Base-by-base conservation (phyloP, 2,888 invertebrate genomes). In the Phrixothrix hirtus region DNA sequence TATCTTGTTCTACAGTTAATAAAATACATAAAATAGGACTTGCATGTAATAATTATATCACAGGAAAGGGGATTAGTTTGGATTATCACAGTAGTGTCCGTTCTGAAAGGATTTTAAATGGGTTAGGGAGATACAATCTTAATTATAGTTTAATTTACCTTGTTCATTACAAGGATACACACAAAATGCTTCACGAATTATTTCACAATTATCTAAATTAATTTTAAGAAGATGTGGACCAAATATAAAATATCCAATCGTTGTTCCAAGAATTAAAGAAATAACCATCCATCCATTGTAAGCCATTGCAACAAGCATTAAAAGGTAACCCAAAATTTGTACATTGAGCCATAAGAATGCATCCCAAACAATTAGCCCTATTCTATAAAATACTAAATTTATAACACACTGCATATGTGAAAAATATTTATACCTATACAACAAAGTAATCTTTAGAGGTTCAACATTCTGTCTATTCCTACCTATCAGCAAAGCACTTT, bases 271-370 rank as follows among this genome's bases (percentile, higher is more conserved):
- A 2, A 84, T 78, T 39, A 87, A 80, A 7, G 86, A 81, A 37
- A 87, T 75, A 52, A 83, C 77, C 45, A 88, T 74, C 65, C 87
- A 86, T 15, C 81, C 84, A 74, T 88, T 87, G 74, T 83, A 88
- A 9, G 84, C 72, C 88, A 88, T 88, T n/a, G 87, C 84, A 15
- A 82, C 80, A 58, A 88, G 70, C 88, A 88, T 88, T 15, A 88
- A 76, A 41, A 87, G 70, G 73, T 88, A 88, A 15, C 86, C 85
- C 35, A 87, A 77, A 55, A 79, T 75, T 62, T 74, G 73, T 15
- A 75, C 58, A 16, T 65, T 44, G 21, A 75, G 54, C 76, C 75
- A 76, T 49, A 75, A 49, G 12, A 68, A 62, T 2, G 71, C 59
- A 51, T 76, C 74, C 39, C 69, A 64, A 6, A 69, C 62, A 57